phyloP scores from a whole-genome alignment of 2,888 invertebrate species.

The Andrena chrysosceles region DNA sequence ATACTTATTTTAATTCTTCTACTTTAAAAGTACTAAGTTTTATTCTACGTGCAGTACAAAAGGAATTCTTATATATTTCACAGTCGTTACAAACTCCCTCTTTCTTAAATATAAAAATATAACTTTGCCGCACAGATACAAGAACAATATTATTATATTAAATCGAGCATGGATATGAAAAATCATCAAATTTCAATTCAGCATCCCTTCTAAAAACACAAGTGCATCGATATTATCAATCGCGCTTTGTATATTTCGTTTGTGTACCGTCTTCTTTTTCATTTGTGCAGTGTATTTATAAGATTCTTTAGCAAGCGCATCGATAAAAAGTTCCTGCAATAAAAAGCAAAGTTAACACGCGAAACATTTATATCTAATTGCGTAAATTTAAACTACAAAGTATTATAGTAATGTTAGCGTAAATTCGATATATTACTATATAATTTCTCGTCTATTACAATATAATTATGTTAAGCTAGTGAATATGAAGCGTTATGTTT shows the following conservation, averaged over 20 bases:
- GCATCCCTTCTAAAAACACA: slow-evolving; percentile 94
- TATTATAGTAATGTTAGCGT: too few species aligned
- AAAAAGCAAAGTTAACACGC: slow-evolving; percentile 35
- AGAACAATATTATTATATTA: slow-evolving; percentile 20
- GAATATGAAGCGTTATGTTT: neutral
- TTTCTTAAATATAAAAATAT: slow-evolving; percentile 1
- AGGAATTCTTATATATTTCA: neutral
- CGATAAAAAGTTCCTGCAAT: slow-evolving; percentile 93
- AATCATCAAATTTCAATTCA: slow-evolving; percentile 77
- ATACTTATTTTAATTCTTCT: neutral
- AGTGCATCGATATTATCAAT: slow-evolving; percentile 92
- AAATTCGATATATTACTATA: neutral
- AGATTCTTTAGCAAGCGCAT: slow-evolving; percentile 92
- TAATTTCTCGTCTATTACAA: neutral
- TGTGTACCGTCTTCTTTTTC: slow-evolving; percentile 94
- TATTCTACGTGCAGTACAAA: neutral
- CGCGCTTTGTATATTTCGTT: slow-evolving; percentile 92
- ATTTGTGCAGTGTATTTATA: slow-evolving; percentile 89
- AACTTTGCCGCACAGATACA: slow-evolving; percentile 6
- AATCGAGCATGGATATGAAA: neutral
- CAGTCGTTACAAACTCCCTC: neutral
- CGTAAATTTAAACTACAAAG: neutral
- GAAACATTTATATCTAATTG: neutral
- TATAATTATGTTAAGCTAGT: neutral
- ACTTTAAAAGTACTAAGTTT: neutral